phyloP scores from a whole-genome alignment of 2,113 vertebrate species.

The Pterocles burchelli region DNA sequence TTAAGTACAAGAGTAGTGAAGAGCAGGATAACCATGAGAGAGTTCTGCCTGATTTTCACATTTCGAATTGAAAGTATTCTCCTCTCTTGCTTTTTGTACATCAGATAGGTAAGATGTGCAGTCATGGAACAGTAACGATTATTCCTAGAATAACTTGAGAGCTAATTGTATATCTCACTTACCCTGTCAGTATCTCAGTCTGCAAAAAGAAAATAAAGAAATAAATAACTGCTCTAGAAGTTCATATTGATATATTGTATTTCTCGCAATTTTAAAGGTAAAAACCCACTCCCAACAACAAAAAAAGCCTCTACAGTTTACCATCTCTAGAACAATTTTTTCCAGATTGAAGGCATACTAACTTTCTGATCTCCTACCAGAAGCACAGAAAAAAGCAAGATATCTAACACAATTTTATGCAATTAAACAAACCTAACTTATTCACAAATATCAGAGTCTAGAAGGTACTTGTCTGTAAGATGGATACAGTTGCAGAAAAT shows the following conservation, averaged over 20 bases:
- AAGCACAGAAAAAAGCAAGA: not conserved
- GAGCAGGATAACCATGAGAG: not conserved
- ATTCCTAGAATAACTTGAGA: not conserved
- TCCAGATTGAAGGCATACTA: not conserved
- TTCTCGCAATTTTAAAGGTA: not conserved
- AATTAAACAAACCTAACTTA: not conserved
- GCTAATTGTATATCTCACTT: not conserved
- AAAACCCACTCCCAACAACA: accelerated
- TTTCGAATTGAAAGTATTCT: not conserved
- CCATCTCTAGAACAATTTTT: not conserved
- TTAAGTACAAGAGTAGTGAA: not conserved
- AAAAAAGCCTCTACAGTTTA: not conserved
- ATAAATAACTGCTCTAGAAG: not conserved
- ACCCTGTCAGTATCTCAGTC: not conserved
- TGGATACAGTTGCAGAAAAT: not conserved
- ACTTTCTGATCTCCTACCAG: not conserved
- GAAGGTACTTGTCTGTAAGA: not conserved
- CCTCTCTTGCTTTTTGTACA: not conserved
- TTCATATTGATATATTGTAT: not conserved
- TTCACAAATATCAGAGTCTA: not conserved
- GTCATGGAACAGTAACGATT: not conserved
- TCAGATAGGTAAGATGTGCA: not conserved
- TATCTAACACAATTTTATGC: not conserved
- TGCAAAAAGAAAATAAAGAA: not conserved
- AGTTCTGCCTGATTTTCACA: not conserved